A percentile compares a stretch with the other conserved stretches of the same genome.
Conservation (phyloP, 2,113 vertebrate genomes). For the Polypterus senegalus region DNA sequence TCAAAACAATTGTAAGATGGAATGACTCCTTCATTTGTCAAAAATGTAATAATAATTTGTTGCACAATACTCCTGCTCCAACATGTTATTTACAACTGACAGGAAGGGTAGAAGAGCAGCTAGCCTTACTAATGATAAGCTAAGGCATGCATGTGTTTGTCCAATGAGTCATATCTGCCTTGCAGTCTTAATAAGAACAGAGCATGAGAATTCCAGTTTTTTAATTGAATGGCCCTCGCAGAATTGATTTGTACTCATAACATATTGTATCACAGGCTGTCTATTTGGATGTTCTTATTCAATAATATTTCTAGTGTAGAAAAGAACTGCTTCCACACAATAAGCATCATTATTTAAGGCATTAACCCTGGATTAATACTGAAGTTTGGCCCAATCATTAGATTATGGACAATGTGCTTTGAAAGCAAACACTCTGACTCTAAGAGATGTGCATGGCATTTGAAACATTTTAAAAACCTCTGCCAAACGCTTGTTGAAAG, state of each 20-base stretch:
- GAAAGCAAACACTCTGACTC: constrained; percentile 26
- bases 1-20: no score
- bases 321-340: constrained; percentile 7
- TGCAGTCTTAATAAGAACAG: no score
- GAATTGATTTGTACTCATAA: constrained; percentile 8
- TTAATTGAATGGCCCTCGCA: no score
- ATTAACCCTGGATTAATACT: constrained; percentile 19
- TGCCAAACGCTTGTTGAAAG: constrained; percentile 22
- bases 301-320: constrained; percentile 15
- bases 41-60: no score
- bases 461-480: constrained; percentile 22
- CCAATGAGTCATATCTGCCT: no score
- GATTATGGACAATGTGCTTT: constrained; percentile 22
- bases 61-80: no score
- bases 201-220: no score
- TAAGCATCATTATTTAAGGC: constrained; percentile 17
- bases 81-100: no score
- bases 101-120: no score
- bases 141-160: no score
- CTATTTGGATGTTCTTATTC: constrained; percentile 17
- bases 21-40: no score
- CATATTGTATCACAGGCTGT: constrained; percentile 12
- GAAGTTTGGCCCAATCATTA: constrained; percentile 17
- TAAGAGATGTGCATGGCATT: constrained; percentile 21
- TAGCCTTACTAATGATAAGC: no score